Percentiles rank a stretch among this genome's conserved stretches.
phyloP scores from a whole-genome alignment of 2,888 invertebrate genomes.

The Mycalesis mineus region DNA sequence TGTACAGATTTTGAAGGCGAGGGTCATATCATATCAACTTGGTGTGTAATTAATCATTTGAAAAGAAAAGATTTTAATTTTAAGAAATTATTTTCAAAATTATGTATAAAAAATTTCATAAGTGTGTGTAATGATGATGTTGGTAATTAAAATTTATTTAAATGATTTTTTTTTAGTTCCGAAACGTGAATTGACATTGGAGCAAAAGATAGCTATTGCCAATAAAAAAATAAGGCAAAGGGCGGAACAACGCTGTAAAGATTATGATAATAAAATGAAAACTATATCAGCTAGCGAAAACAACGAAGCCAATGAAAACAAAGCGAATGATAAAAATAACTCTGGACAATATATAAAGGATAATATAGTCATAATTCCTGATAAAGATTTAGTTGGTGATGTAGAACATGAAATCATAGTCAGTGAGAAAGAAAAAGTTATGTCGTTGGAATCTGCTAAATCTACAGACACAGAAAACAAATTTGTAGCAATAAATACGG shows the following conservation, averaged over 20 bases:
- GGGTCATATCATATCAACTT: no score
- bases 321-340: constrained; percentile 11
- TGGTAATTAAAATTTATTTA: no score
- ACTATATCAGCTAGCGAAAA: constrained; percentile 11
- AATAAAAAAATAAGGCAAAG: constrained; percentile 52
- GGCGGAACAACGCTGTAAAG: constrained; percentile 36
- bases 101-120: no score
- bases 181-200: constrained; percentile 41
- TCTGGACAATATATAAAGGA: constrained; percentile 27
- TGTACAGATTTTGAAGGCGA: constrained; percentile 10
- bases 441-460: neutral
- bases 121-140: no score
- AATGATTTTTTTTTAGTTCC: constrained; percentile 51
- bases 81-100: no score
- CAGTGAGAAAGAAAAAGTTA: neutral
- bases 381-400: constrained; percentile 22
- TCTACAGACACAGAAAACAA: neutral
- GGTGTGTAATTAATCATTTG: no score
- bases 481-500: neutral
- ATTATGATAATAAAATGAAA: constrained; percentile 27
- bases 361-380: constrained; percentile 27
- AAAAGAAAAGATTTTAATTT: no score
- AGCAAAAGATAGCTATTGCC: constrained; percentile 55
- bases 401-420: constrained; percentile 17
- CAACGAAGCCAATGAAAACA: constrained; percentile 2